These are phyloP conservation scores for Strigamia maritima DNA, from an alignment of 2,888 invertebrate species.

Conservation along the genomic window DNA sequence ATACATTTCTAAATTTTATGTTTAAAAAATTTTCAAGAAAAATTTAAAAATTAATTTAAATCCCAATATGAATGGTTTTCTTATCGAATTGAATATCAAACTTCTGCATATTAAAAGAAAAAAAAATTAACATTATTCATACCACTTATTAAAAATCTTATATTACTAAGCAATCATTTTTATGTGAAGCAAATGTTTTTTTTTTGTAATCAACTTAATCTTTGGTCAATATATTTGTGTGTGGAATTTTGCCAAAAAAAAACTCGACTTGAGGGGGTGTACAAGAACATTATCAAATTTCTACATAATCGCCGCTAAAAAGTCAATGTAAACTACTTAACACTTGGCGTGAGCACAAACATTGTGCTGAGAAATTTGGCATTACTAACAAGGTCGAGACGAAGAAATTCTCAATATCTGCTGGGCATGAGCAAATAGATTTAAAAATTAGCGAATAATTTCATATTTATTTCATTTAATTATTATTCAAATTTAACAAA, in stretches of 20 bases:
- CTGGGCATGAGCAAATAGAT: not conserved
- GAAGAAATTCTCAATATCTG: not conserved
- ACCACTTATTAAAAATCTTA: conserved; percentile 6
- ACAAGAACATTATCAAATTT: not conserved
- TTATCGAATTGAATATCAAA: too few species aligned
- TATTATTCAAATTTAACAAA: too few species aligned
- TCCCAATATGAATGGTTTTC: too few species aligned
- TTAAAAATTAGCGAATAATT: too few species aligned
- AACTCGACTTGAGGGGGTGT: not conserved
- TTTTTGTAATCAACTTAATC: not conserved
- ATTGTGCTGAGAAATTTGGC: not conserved
- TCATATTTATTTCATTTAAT: too few species aligned
- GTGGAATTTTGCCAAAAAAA: not conserved
- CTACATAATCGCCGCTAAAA: not conserved
- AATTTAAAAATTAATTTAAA: too few species aligned
- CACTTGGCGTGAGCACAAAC: not conserved
- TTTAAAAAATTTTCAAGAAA: not conserved
- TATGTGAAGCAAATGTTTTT: not conserved
- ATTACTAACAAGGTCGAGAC: not conserved
- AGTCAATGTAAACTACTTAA: not conserved
- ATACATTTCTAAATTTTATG: not conserved
- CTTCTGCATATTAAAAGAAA: not conserved
- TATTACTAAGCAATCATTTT: not conserved
- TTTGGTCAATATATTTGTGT: conserved; percentile 10
- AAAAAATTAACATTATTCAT: not conserved